These are phyloP conservation scores for Ophiothrix spiculata DNA, from an alignment of 35 echinoderm and acorn worm species.

Conservation along the genomic window DNA sequence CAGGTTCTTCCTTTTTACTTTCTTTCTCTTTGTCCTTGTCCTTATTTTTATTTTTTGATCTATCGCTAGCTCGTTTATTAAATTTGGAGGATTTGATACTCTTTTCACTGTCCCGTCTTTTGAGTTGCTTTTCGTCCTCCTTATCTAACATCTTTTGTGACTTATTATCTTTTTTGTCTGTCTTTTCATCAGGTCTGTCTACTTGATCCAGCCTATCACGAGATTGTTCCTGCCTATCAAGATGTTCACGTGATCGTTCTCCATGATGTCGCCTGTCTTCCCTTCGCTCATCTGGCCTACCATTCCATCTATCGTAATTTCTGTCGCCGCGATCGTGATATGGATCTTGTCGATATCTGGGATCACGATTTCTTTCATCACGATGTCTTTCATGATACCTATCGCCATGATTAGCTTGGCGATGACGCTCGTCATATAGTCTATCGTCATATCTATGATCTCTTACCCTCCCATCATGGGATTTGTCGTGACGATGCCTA, in stretches of 20 bases:
- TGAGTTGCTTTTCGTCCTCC: neutral
- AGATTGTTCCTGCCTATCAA: neutral
- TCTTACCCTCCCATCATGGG: neutral
- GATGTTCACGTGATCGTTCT: neutral
- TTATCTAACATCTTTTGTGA: neutral
- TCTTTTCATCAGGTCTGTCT: neutral
- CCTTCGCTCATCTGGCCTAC: slow-evolving; percentile 9
- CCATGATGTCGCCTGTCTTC: slow-evolving; percentile 34
- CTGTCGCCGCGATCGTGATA: slow-evolving; percentile 28
- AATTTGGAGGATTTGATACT: slow-evolving; percentile 8
- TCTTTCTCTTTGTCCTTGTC: neutral
- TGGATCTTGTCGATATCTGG: slow-evolving; percentile 8
- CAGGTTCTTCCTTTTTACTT: neutral
- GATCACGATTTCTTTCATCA: slow-evolving; percentile 19
- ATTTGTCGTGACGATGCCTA: neutral
- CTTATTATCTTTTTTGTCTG: slow-evolving; percentile 8
- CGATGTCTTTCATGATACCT: too few relatives aligned
- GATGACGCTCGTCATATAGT: neutral
- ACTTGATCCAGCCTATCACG: neutral
- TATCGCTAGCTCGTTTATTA: slow-evolving; percentile 11
- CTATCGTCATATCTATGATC: slow-evolving; percentile 5
- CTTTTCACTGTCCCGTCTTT: slow-evolving; percentile 23
- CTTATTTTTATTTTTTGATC: slow-evolving; percentile 14
- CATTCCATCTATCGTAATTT: slow-evolving; percentile 8
- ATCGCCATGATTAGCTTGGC: neutral